Percentiles rank a stretch among this genome's conserved stretches.
phyloP scores from a whole-genome alignment of 2,888 invertebrate genomes.

The Pecten maximus region DNA sequence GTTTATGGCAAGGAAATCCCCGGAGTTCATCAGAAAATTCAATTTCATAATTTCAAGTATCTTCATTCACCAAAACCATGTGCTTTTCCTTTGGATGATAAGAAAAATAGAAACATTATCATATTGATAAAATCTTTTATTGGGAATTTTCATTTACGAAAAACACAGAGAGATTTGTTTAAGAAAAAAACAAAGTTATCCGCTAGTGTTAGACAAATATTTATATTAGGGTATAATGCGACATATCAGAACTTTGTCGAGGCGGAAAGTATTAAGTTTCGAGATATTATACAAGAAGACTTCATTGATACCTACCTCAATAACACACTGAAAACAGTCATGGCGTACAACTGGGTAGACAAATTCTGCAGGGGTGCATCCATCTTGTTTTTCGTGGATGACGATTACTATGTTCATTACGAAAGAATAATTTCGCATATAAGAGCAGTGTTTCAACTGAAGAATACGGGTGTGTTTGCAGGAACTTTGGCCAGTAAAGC shows the following conservation, averaged over 20 bases:
- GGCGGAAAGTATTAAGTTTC: constrained; percentile 36
- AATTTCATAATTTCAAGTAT: not conserved
- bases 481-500: not conserved
- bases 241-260: constrained; percentile 37
- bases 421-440: constrained; percentile 2
- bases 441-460: not conserved
- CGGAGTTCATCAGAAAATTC: not conserved
- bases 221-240: not conserved
- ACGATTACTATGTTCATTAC: constrained; percentile 28
- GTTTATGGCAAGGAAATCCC: not conserved
- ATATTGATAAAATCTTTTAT: not conserved
- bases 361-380: not conserved
- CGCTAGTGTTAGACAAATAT: not conserved
- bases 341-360: constrained; percentile 50
- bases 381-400: constrained; percentile 29
- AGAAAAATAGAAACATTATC: not conserved
- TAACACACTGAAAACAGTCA: constrained; percentile 48
- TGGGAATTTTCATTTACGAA: not conserved
- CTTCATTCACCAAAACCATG: not conserved
- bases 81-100: not conserved
- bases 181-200: not conserved
- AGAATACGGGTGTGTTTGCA: not conserved
- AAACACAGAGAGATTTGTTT: not conserved
- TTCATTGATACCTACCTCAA: constrained; percentile 50
- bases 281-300: constrained; percentile 50